Percentiles rank a stretch among this genome's conserved stretches.
Evolutionary conservation across 53 echinoderm and acorn worm species (phyloP).

Genomic region (Holothuria scabra): DNA sequence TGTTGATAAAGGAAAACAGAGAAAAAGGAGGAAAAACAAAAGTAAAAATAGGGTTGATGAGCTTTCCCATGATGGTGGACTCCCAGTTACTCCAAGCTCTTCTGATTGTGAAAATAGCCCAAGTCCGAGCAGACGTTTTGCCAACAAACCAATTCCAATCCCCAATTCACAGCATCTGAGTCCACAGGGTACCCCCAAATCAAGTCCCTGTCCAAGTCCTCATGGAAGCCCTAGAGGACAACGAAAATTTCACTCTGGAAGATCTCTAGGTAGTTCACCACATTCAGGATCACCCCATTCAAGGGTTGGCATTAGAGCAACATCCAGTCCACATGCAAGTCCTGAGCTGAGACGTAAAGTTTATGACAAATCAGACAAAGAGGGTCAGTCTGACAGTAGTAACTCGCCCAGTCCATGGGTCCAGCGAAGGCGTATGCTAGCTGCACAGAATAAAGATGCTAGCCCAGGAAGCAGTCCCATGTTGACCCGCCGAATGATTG

Average conservation of each 20-base stretch:
- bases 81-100: constrained; percentile 84
- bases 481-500: constrained; percentile 66
- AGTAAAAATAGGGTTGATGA: constrained; percentile 77
- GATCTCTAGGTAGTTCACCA: constrained; percentile 58
- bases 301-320: constrained; percentile 35
- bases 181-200: constrained; percentile 90
- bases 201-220: constrained; percentile 92
- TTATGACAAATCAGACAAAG: constrained; percentile 62
- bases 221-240: constrained; percentile 92
- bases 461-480: constrained; percentile 84
- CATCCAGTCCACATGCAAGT: constrained; percentile 80
- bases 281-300: constrained; percentile 55
- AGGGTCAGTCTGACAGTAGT: constrained; percentile 76
- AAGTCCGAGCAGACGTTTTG: constrained; percentile 65
- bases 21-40: constrained; percentile 78
- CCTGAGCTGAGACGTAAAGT: constrained; percentile 80
- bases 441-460: constrained; percentile 58
- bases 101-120: constrained; percentile 92
- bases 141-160: constrained; percentile 70
- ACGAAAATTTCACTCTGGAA: constrained; percentile 71
- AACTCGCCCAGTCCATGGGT: constrained; percentile 87
- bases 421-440: constrained; percentile 77
- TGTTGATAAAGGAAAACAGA: constrained; percentile 74
- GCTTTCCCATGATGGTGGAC: constrained; percentile 64
- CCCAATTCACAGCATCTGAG: constrained; percentile 87